These are phyloP conservation scores for Pogonocherus hispidulus DNA, from an alignment of 2,888 invertebrate genomes.

Conservation along the genomic window DNA sequence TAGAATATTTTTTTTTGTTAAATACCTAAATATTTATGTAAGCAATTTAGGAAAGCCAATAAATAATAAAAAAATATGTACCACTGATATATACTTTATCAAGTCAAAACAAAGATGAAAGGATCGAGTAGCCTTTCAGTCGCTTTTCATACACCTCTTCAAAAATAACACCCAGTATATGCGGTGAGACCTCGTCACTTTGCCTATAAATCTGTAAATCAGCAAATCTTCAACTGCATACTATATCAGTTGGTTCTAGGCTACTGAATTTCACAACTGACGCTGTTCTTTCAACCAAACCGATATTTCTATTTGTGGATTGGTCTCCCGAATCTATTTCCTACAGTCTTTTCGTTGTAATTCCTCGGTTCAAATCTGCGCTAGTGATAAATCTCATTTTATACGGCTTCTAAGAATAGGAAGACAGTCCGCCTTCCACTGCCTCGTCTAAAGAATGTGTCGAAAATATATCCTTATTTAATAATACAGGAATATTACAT, in stretches of 20 bases:
- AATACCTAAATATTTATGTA: no score
- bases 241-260: not conserved
- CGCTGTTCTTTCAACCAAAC: slow-evolving; percentile 58
- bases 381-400: slow-evolving; percentile 62
- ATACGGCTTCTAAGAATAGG: slow-evolving; percentile 55
- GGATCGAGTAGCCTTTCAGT: no score
- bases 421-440: slow-evolving; percentile 23
- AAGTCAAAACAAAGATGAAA: no score
- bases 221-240: not conserved
- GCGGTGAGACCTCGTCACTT: no score
- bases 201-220: not conserved
- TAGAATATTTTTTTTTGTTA: no score
- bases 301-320: slow-evolving; percentile 64
- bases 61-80: no score
- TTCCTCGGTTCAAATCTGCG: slow-evolving; percentile 64
- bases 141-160: no score
- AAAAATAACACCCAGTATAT: no score
- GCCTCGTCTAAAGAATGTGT: slow-evolving; percentile 27
- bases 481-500: slow-evolving; percentile 26
- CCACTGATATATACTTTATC: no score
- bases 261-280: slow-evolving; percentile 44
- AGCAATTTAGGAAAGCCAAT: no score
- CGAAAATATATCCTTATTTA: slow-evolving; percentile 22
- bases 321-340: slow-evolving; percentile 63
- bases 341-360: slow-evolving; percentile 61